Conservation (phyloP, 2,888 invertebrate genomes). For the Metalampra italica region DNA sequence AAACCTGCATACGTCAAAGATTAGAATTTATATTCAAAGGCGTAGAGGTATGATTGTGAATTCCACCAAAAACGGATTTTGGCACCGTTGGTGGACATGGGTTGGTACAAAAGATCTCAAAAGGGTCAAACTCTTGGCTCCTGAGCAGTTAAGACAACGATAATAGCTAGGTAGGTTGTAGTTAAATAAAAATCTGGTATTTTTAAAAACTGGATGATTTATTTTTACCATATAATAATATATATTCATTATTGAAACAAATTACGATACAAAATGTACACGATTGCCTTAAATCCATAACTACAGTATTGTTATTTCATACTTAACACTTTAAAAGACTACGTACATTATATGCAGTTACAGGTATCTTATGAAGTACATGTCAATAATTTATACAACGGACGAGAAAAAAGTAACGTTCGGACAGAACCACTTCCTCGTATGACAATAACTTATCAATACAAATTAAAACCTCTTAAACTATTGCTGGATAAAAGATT, state of each 20-base stretch:
- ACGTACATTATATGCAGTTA: slow-evolving; percentile 77
- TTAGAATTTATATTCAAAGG: too few species aligned
- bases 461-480: slow-evolving; percentile 38
- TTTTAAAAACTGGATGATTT: slow-evolving; percentile 83
- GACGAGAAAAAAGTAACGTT: slow-evolving; percentile 49
- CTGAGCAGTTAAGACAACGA: too few species aligned
- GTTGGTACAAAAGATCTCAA: too few species aligned
- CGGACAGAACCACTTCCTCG: slow-evolving; percentile 26
- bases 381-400: slow-evolving; percentile 75
- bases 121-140: too few species aligned
- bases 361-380: slow-evolving; percentile 55
- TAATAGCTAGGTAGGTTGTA: background rate
- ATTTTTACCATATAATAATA: slow-evolving; percentile 84
- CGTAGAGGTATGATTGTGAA: too few species aligned
- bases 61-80: too few species aligned
- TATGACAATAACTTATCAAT: slow-evolving; percentile 28
- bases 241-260: slow-evolving; percentile 84
- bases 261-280: slow-evolving; percentile 88
- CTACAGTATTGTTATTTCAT: slow-evolving; percentile 71
- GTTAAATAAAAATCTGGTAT: slow-evolving; percentile 58
- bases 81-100: too few species aligned
- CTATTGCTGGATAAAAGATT: slow-evolving; percentile 58
- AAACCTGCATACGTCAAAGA: too few species aligned
- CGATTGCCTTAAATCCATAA: slow-evolving; percentile 76
- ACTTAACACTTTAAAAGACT: slow-evolving; percentile 79